These are phyloP conservation scores for Thalassophryne amazonica DNA, from an alignment of 2,797 vertebrate genomes.

Conservation along the genomic window DNA sequence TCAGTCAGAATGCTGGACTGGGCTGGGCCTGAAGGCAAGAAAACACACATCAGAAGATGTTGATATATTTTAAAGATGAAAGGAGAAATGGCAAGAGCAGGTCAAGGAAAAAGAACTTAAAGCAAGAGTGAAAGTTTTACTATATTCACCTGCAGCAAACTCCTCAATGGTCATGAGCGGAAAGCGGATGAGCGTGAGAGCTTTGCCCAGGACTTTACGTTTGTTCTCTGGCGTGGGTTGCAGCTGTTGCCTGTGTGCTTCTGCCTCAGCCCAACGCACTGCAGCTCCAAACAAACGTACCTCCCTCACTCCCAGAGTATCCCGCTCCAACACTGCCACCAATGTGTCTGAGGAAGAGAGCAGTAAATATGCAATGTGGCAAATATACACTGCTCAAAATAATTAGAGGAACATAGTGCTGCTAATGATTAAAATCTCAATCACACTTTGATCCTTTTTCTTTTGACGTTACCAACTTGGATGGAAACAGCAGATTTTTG, in stretches of 20 bases:
- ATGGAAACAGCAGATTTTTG: too few relatives aligned
- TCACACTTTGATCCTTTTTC: too few relatives aligned
- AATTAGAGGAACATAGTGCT: too few relatives aligned
- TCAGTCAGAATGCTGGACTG: slow-evolving; percentile 89
- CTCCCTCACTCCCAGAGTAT: slow-evolving; percentile 94
- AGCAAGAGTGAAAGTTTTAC: background rate
- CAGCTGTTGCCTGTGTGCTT: slow-evolving; percentile 93
- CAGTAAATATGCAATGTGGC: background rate
- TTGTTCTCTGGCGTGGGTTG: slow-evolving; percentile 89
- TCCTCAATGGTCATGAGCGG: slow-evolving; percentile 99
- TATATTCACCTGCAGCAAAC: slow-evolving; percentile 90
- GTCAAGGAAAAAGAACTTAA: background rate
- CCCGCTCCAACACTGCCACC: slow-evolving; percentile 92
- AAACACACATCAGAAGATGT: background rate
- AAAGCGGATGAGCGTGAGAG: slow-evolving; percentile 94
- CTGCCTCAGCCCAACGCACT: slow-evolving; percentile 94
- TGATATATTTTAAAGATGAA: background rate
- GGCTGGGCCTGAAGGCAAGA: slow-evolving; percentile 70
- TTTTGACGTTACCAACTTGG: too few relatives aligned
- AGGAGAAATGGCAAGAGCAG: background rate
- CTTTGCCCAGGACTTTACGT: slow-evolving; percentile 91
- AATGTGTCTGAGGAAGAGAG: slow-evolving; percentile 71
- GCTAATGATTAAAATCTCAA: too few relatives aligned
- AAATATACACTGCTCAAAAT: too few relatives aligned
- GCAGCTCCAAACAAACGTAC: slow-evolving; percentile 90